A percentile compares a stretch with the other conserved stretches of the same genome.
Conservation (phyloP, 2,797 vertebrate genomes). For the Bufotes viridis region DNA sequence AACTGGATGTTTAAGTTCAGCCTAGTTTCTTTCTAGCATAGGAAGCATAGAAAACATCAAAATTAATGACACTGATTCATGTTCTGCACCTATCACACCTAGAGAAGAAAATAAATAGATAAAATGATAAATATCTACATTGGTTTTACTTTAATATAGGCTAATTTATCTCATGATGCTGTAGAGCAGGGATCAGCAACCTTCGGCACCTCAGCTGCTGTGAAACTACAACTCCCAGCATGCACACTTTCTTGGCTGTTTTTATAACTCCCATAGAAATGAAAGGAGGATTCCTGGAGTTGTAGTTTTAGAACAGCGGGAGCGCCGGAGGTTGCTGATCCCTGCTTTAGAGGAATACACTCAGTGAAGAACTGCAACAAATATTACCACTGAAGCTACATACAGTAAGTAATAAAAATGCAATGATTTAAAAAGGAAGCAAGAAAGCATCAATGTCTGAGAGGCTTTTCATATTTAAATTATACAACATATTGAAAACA, state of each 20-base stretch:
- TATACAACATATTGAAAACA: slow-evolving; percentile 56
- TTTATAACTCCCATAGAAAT: too few relatives aligned
- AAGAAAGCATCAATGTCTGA: slow-evolving; percentile 49
- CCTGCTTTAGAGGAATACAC: slow-evolving; percentile 52
- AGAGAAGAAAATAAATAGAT: slow-evolving; percentile 16
- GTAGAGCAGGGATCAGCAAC: too few relatives aligned
- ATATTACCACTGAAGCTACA: slow-evolving; percentile 2
- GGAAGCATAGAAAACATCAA: slow-evolving; percentile 23
- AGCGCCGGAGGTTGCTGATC: too few relatives aligned
- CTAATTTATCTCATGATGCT: slow-evolving; percentile 25
- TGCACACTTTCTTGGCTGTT: too few relatives aligned
- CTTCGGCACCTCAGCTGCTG: too few relatives aligned
- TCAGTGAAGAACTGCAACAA: slow-evolving; percentile 54
- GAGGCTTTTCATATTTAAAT: slow-evolving; percentile 56
- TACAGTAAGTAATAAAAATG: neutral
- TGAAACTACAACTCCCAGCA: too few relatives aligned
- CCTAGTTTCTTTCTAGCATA: slow-evolving; percentile 30
- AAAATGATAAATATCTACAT: slow-evolving; percentile 7
- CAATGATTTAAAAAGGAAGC: slow-evolving; percentile 35
- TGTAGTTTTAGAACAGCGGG: too few relatives aligned
- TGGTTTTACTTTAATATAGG: slow-evolving; percentile 22
- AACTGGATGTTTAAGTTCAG: slow-evolving; percentile 15
- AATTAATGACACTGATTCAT: slow-evolving; percentile 20
- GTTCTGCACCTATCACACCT: slow-evolving; percentile 25
- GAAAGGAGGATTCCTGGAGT: too few relatives aligned